A percentile compares a stretch with the other conserved stretches of the same genome.
phyloP scores from a whole-genome alignment of 2,797 vertebrate species.

The Enteromius treurensis region DNA sequence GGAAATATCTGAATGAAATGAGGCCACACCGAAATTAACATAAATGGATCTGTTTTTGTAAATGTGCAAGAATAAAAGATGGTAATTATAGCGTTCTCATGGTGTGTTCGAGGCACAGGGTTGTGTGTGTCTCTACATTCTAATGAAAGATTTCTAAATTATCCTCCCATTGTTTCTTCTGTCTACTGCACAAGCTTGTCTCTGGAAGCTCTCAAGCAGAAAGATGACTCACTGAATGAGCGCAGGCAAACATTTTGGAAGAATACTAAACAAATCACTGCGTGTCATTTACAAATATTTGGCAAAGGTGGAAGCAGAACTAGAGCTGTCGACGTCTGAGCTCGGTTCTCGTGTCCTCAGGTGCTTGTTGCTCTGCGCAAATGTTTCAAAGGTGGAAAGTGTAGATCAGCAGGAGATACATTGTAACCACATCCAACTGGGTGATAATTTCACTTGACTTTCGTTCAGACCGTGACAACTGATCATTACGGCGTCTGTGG shows the following conservation, averaged over 20 bases:
- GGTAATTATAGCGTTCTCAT: conserved; percentile 59
- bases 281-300: conserved; percentile 63
- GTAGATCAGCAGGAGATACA: conserved; percentile 60
- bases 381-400: conserved; percentile 49
- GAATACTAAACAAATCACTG: conserved; percentile 57
- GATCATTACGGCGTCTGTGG: conserved; percentile 63
- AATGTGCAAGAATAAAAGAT: conserved; percentile 58
- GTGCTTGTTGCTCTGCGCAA: conserved; percentile 48
- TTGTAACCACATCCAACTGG: conserved; percentile 61
- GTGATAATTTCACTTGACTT: conserved; percentile 64
- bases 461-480: conserved; percentile 61
- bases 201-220: conserved; percentile 56
- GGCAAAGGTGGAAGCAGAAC: conserved; percentile 36
- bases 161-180: conserved; percentile 61
- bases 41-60: conserved; percentile 60
- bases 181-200: conserved; percentile 48
- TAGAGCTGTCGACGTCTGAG: conserved; percentile 36
- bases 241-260: conserved; percentile 55
- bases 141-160: conserved; percentile 65
- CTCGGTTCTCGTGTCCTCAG: conserved; percentile 1
- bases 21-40: conserved; percentile 53
- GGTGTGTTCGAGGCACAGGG: conserved; percentile 42
- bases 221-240: conserved; percentile 62
- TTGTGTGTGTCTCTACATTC: conserved; percentile 54
- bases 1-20: conserved; percentile 41